Base-by-base conservation (phyloP, 2,113 vertebrate genomes). In the Sylvia atricapilla region DNA sequence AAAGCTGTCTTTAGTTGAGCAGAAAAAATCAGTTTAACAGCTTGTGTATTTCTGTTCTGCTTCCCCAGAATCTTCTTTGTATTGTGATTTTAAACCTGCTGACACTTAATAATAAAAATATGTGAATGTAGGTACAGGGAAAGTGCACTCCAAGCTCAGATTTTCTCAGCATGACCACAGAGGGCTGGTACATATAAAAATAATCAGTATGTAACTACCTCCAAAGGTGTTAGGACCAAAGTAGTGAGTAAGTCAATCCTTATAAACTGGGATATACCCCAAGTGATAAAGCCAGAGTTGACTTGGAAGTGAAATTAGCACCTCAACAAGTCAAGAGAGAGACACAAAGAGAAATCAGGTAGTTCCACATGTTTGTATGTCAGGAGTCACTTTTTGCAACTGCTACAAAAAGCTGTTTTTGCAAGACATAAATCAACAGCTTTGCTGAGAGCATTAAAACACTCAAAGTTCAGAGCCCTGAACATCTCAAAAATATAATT, bases 281-380 rank as follows among this genome's bases (percentile, higher is more conserved):
- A 70, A 66, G 33, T 25, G 63, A 77, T 56, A 76, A 60, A 80
- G 66, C 10, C 49, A 37, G 8, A 41, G 11, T 23, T 56, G n/a
- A 70, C 30, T 41, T 74, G 33, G 35, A 79, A 44, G 21, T 31
- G 20, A 53, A 82, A 80, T 9, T 12, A 44, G 11, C 59, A 90
- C 10, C 60, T 55, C 39, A 59, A 63, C 23, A 78, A 72, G 63
- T 41, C 79, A 66, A 62, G 3, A 72, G 37, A 47, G 52, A 16
- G 4, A 14, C 63, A 62, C 16, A 73, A 52, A 52, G 55, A 23
- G 23, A 59, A 82, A 82, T 7, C 15, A 55, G 20, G 13, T 4
- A 59, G 55, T 22, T 58, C 18, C 50, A 58, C 9, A 27, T 0
- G 1, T 53, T 27, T 4, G 3, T 6, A 1, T 7, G 4, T 22